phyloP scores from a whole-genome alignment of 2,888 invertebrate species.

The Amblyjoppa proteus region DNA sequence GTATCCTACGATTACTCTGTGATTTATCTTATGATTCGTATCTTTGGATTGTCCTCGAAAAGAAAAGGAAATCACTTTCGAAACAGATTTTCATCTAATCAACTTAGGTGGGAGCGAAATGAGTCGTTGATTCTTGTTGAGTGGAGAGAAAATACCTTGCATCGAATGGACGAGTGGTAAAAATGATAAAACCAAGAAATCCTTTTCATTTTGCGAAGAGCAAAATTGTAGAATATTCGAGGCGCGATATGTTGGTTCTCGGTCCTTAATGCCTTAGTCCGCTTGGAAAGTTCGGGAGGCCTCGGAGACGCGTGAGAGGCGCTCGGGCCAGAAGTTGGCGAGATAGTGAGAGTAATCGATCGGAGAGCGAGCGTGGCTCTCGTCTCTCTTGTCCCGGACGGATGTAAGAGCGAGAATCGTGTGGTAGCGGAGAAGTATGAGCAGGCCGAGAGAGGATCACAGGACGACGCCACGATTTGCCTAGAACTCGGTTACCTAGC shows the following conservation, averaged over 20 bases:
- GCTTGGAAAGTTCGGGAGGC: not conserved
- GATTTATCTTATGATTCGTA: too few relatives aligned
- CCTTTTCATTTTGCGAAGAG: not conserved
- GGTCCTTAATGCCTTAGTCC: not conserved
- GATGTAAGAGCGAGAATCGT: slow-evolving; percentile 63
- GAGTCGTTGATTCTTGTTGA: not conserved
- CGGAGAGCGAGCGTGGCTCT: slow-evolving; percentile 47
- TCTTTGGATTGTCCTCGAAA: not conserved
- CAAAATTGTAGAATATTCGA: slow-evolving; percentile 1
- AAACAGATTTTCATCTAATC: not conserved
- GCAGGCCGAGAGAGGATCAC: slow-evolving; percentile 41
- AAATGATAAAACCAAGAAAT: not conserved
- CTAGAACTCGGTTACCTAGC: slow-evolving; percentile 69
- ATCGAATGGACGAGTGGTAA: too few relatives aligned
- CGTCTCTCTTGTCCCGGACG: slow-evolving; percentile 59
- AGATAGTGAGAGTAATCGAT: slow-evolving; percentile 60
- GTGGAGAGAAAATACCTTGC: not conserved
- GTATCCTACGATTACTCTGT: too few relatives aligned
- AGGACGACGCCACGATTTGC: slow-evolving; percentile 65
- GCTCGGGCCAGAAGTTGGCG: not conserved
- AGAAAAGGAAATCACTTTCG: not conserved
- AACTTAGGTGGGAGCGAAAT: not conserved
- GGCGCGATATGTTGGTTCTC: not conserved
- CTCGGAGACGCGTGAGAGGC: slow-evolving; percentile 14
- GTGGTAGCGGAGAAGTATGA: slow-evolving; percentile 58